Percentiles rank a stretch among this genome's conserved stretches.
These are phyloP conservation scores for Eupeodes luniger DNA, from an alignment of 2,888 invertebrate species.

Conservation along the genomic window DNA sequence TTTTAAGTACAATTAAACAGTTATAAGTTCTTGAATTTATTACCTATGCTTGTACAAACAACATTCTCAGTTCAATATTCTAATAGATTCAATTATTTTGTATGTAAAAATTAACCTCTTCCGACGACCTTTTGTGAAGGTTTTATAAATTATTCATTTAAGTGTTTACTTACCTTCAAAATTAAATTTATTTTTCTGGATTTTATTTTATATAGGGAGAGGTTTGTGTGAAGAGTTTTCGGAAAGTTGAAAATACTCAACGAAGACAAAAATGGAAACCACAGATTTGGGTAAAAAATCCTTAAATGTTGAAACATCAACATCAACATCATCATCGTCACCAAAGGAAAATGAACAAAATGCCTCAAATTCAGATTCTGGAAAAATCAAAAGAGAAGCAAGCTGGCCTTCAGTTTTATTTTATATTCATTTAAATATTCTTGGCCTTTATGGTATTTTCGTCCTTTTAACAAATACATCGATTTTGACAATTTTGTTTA, in stretches of 20 bases:
- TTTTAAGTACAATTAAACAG: background rate
- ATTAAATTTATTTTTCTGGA: background rate
- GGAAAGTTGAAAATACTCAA: background rate
- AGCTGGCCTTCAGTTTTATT: conserved; percentile 90
- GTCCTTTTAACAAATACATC: conserved; percentile 87
- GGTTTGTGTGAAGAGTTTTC: background rate
- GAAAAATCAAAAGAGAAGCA: conserved; percentile 86
- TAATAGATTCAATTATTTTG: conserved; percentile 21
- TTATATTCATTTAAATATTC: conserved; percentile 89
- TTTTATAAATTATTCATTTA: conserved; percentile 6
- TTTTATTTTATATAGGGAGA: background rate
- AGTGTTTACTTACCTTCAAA: background rate
- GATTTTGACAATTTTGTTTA: conserved; percentile 87
- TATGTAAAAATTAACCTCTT: conserved; percentile 16
- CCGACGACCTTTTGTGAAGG: conserved; percentile 7
- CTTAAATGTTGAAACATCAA: conserved; percentile 6
- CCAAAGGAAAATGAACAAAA: conserved; percentile 22
- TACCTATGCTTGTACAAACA: background rate
- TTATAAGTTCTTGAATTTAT: background rate
- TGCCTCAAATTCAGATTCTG: conserved; percentile 76
- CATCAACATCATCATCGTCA: background rate
- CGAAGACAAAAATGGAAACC: conserved; percentile 45
- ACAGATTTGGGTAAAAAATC: conserved; percentile 36
- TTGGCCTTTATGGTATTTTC: conserved; percentile 88
- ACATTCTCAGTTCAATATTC: conserved; percentile 25